A percentile compares a stretch with the other conserved stretches of the same genome.
These are phyloP conservation scores for Euthynnus affinis DNA, from an alignment of 2,797 vertebrate species.

Conservation along the genomic window DNA sequence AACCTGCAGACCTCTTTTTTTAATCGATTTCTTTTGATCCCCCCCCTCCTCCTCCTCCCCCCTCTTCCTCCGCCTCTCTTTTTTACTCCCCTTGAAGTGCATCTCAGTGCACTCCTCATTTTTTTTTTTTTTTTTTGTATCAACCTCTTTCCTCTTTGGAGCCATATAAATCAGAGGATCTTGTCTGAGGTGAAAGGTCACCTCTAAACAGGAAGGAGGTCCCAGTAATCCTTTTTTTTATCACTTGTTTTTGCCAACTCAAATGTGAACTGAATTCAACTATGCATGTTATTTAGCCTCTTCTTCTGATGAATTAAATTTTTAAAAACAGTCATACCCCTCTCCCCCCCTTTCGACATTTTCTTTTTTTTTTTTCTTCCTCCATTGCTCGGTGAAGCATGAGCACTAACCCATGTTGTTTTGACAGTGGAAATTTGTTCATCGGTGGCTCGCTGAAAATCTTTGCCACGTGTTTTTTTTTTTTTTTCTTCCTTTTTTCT, in stretches of 20 bases:
- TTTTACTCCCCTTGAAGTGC: conserved; percentile 36
- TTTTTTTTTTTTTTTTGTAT: conserved; percentile 37
- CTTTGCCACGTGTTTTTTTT: conserved; percentile 24
- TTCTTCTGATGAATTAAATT: conserved; percentile 53
- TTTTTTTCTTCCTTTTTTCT: conserved; percentile 17
- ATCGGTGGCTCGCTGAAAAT: conserved; percentile 60
- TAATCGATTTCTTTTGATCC: conserved; percentile 68
- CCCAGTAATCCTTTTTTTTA: conserved; percentile 29
- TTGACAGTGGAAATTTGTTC: conserved; percentile 74
- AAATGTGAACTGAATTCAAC: conserved; percentile 57
- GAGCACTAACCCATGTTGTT: conserved; percentile 81
- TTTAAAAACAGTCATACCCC: conserved; percentile 45
- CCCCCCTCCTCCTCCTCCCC: conserved; percentile 41
- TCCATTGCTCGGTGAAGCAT: conserved; percentile 77
- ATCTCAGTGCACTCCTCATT: conserved; percentile 10
- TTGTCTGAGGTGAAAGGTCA: conserved; percentile 45
- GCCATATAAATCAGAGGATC: conserved; percentile 46
- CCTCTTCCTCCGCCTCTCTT: conserved; percentile 46
- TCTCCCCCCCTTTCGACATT: conserved; percentile 14
- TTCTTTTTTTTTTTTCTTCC: conserved; percentile 16
- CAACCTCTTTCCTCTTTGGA: conserved; percentile 80
- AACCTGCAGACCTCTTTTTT: conserved; percentile 75
- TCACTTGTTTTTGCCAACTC: conserved; percentile 65
- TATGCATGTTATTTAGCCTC: conserved; percentile 83
- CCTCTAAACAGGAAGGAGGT: conserved; percentile 71